Evolutionary conservation across 2,113 vertebrate species (phyloP).

Genomic region (Axis porcinus): DNA sequence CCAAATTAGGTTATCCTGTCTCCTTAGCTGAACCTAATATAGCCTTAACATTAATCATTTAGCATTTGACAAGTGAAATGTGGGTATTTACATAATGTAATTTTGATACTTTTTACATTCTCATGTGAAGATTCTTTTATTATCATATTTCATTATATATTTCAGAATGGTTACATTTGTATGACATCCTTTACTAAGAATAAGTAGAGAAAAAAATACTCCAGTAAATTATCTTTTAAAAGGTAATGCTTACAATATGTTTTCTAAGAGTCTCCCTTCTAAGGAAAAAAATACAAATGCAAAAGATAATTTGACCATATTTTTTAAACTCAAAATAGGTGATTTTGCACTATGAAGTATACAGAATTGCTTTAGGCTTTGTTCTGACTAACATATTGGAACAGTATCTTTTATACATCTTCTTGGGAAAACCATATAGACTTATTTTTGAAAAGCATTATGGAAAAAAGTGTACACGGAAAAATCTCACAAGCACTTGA

Average conservation of each 20-base stretch:
- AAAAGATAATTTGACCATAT: neutral
- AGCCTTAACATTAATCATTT: neutral
- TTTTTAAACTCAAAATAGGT: neutral
- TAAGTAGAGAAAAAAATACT: neutral
- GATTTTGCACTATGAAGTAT: neutral
- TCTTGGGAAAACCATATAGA: neutral
- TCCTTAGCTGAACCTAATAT: neutral
- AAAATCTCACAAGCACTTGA: neutral
- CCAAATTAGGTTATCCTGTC: neutral
- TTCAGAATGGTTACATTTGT: neutral
- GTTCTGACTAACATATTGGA: neutral
- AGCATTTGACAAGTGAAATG: neutral
- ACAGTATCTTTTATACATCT: neutral
- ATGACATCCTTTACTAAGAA: neutral
- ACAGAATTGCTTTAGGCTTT: neutral
- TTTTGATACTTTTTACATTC: neutral
- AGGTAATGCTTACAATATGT: neutral
- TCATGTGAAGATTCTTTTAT: neutral
- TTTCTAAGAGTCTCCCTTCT: neutral
- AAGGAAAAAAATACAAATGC: neutral
- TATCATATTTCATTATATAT: neutral
- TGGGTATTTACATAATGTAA: neutral
- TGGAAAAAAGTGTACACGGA: neutral
- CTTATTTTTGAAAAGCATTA: neutral
- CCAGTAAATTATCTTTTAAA: neutral